Evolutionary conservation across 2,113 vertebrate genomes (phyloP), one percentile per base, ranked within the genome.

Genomic region (Pedionomus torquatus): DNA sequence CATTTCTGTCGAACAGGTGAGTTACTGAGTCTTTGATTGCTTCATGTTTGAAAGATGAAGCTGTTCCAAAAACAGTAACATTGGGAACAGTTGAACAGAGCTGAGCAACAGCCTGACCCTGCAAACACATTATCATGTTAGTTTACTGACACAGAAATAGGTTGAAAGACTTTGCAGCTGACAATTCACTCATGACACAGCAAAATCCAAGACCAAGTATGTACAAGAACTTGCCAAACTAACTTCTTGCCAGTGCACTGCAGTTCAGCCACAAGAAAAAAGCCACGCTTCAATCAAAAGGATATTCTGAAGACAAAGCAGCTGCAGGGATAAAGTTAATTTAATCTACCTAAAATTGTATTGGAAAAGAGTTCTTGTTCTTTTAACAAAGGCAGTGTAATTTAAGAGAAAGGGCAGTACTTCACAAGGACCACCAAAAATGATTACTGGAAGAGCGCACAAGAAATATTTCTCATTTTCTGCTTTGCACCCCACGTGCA

Each of bases 101-200:
- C 97, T 99, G 99, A 97, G 99, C 99, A 91, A 99, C 99, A 71
- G 99, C 99, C 97, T 99, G 99, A 96, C 99, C 99, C 99, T 99
- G 95, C 51, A 97, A 98, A 95, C n/a, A 87, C 85, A 97, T 83
- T 5, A 82, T 63, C 3, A 83, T 24, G 52, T 89, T 84, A 94
- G 88, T 91, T 92, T 94, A 85, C 46, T 64, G 79, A 72, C 77
- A 86, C 49, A 31, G 84, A 87, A 96, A 93, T 39, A 9, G 28
- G 76, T 31, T 86, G 74, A 61, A 37, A 81, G 72, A 81, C 49
- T 94, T 86, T 35, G 26, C 68, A 94, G 44, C 79, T 84, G 49
- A 76, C 52, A 68, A 2, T 86, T 83, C 78, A 55, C 63, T 91
- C 94, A 65, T 74, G 89, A 95, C 61, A 84, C 46, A 60, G 86